Percentiles rank a stretch among this genome's conserved stretches.
Evolutionary conservation across 2,797 vertebrate genomes (phyloP).

Genomic region (Cottoperca gobio): DNA sequence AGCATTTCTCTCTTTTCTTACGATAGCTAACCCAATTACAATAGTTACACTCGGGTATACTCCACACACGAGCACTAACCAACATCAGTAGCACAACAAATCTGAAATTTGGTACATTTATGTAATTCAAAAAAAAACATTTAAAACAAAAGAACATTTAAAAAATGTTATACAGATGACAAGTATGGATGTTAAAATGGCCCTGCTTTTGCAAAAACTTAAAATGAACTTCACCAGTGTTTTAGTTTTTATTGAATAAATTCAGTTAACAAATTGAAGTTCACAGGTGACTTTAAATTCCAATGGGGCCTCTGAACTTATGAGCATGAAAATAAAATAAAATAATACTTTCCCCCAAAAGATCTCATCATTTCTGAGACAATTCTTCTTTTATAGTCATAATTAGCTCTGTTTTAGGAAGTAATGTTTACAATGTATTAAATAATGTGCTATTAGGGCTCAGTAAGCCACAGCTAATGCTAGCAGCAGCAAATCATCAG

Average conservation of each 20-base stretch:
- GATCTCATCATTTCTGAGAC: background rate
- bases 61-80: background rate
- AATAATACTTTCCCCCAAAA: background rate
- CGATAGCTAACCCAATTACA: background rate
- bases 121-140: constrained; percentile 5
- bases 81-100: constrained; percentile 46
- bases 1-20: background rate
- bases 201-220: background rate
- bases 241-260: background rate
- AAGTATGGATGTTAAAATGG: constrained; percentile 1
- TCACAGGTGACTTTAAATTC: background rate
- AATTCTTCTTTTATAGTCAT: background rate
- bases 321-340: background rate
- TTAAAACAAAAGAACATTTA: too few species aligned
- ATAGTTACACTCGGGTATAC: background rate
- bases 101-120: constrained; percentile 41
- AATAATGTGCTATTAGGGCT: background rate
- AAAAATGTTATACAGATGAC: too few species aligned
- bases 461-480: too few species aligned
- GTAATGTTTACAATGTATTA: background rate
- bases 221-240: background rate
- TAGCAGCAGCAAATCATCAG: background rate
- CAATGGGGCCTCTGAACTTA: background rate
- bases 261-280: background rate
- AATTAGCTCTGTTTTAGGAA: background rate